Evolutionary conservation across 1,140 invertebrate genomes (phyloP).

Genomic region (Cydia amplana): DNA sequence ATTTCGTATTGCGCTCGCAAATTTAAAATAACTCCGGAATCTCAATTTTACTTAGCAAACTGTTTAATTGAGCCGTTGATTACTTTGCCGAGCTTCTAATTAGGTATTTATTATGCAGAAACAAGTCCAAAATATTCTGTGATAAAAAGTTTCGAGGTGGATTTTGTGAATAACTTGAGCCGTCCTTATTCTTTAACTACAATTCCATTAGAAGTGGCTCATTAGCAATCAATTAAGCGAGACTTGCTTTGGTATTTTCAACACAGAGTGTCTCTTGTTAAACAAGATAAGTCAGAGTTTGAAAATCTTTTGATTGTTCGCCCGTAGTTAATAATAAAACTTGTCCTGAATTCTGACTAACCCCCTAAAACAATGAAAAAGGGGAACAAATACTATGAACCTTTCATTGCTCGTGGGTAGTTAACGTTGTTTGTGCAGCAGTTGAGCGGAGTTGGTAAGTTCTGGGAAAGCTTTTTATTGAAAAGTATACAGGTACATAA

Average conservation of each 20-base stretch:
- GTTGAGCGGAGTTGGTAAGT: not conserved
- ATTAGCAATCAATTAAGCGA: slow-evolving; percentile 26
- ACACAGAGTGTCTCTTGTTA: not conserved
- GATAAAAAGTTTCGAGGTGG: slow-evolving; percentile 14
- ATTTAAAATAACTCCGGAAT: not conserved
- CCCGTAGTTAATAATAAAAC: too few relatives aligned
- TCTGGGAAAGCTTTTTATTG: not conserved
- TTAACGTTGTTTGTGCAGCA: not conserved
- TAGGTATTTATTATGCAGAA: slow-evolving; percentile 27
- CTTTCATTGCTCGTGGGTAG: too few relatives aligned
- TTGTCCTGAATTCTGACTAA: too few relatives aligned
- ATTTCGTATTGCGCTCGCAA: too few relatives aligned
- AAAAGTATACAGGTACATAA: not conserved
- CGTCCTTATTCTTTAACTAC: not conserved
- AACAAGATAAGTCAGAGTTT: not conserved
- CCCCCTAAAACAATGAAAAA: not conserved
- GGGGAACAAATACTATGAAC: not conserved
- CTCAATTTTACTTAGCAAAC: slow-evolving; percentile 5
- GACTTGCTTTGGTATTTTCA: slow-evolving; percentile 7
- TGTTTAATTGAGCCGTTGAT: slow-evolving; percentile 18
- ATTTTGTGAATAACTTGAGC: slow-evolving; percentile 24
- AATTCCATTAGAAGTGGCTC: slow-evolving; percentile 23
- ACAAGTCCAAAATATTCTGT: slow-evolving; percentile 12
- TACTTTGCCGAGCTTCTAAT: not conserved
- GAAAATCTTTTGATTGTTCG: too few relatives aligned